Percentiles rank a stretch among this genome's conserved stretches.
These are phyloP conservation scores for Watsonalla cultraria DNA, from an alignment of 2,888 invertebrate genomes.

Conservation along the genomic window DNA sequence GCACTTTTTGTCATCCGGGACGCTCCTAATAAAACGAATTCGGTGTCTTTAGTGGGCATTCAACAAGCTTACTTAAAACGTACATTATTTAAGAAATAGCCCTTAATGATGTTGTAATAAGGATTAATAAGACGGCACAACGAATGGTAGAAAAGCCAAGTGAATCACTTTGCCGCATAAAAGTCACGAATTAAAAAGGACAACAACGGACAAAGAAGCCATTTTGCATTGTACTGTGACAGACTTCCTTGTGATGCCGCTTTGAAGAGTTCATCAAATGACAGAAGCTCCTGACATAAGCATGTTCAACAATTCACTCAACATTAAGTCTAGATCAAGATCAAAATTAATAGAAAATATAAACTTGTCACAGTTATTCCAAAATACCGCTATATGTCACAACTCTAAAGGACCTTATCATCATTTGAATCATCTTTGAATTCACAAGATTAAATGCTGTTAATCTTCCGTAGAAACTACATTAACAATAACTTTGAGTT, in stretches of 20 bases:
- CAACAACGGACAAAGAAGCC: constrained; percentile 73
- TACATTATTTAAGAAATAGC: constrained; percentile 4
- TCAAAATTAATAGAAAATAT: neutral
- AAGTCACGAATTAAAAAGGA: constrained; percentile 75
- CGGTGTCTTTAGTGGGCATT: constrained; percentile 32
- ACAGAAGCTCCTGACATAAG: constrained; percentile 22
- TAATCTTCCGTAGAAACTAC: too few relatives aligned
- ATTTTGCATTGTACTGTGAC: constrained; percentile 75
- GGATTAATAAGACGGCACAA: constrained; percentile 12
- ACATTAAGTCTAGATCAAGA: neutral
- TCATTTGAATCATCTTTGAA: too few relatives aligned
- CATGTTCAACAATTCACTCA: too few relatives aligned
- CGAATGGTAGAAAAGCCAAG: constrained; percentile 38
- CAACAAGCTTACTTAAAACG: constrained; percentile 8
- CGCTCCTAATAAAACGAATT: constrained; percentile 38
- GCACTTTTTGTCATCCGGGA: constrained; percentile 45
- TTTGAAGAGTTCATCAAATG: constrained; percentile 29
- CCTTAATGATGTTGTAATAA: constrained; percentile 9
- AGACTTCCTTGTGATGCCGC: constrained; percentile 70
- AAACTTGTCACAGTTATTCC: neutral
- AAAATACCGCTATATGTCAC: too few relatives aligned
- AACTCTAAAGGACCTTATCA: too few relatives aligned
- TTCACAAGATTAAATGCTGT: too few relatives aligned
- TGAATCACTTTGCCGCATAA: constrained; percentile 76
- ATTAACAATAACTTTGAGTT: too few relatives aligned